Evolutionary conservation across 2,797 vertebrate genomes (phyloP), one percentile per base, ranked within the genome.

Genomic region (Parauchenoglanis punctatus): DNA sequence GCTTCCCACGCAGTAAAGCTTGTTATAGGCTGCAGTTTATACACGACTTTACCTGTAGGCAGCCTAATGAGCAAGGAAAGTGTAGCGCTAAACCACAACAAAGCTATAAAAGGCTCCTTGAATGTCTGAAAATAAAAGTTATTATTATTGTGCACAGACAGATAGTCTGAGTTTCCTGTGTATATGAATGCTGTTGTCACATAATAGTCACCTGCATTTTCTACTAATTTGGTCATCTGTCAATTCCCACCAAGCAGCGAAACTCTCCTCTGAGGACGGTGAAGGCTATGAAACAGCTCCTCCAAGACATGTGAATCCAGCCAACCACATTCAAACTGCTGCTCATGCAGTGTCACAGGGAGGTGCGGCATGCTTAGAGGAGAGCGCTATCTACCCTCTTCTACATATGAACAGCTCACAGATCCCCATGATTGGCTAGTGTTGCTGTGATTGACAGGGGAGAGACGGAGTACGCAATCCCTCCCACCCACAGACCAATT

Each of bases 41-140:
- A 3, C 7, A 17, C 2, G 28, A 54, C 56, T 76, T 44, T 56
- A 72, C 56, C 25, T 65, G 52, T 58, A 58, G 59, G 28, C 31
- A 52, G 46, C 46, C 44, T 76, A 72, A 75, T 83, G 28, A 83
- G 86, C 44, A 54, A 68, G 54, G 61, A 68, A 40, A 77, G n/a
- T 49, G 46, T 54, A 68, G 3, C 0, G 28, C 35, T 59, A 81
- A 70, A 72, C 25, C 20, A 80, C 46, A 52, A 28, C 13, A 46
- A 78, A 61, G 59, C 31, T 54, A 73, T 40, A 59, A 28, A 76
- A 52, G 13, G 11, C 23, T 46, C 31, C 10, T 73, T 49, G 44
- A 73, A 18, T 49, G 72, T 75, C 72, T 75, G 40, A 49, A 72
- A 49, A 75, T 75, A 76, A 77, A 77, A 28, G 49, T 17, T 18